Evolutionary conservation across 1,140 invertebrate species (phyloP).

Genomic region (Lordiphosa stackelbergi): DNA sequence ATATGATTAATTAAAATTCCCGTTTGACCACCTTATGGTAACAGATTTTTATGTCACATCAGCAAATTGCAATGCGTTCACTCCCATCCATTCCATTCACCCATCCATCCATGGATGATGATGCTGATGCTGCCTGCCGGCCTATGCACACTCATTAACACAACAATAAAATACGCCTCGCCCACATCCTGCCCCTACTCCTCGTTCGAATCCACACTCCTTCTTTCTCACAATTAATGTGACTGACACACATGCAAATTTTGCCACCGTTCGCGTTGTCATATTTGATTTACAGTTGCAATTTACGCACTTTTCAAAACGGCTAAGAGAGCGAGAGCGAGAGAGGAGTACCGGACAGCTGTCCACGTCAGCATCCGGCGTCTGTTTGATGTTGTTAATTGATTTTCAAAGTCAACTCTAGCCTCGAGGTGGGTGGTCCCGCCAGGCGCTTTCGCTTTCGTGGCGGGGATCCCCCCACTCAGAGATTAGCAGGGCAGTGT

Average conservation of each 20-base stretch:
- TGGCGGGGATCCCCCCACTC: slow-evolving; percentile 50
- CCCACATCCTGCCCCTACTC: slow-evolving; percentile 1
- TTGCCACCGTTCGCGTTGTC: slow-evolving; percentile 66
- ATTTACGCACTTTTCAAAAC: slow-evolving; percentile 66
- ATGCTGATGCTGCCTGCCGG: slow-evolving; percentile 7
- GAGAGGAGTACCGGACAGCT: slow-evolving; percentile 48
- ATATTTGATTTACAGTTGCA: slow-evolving; percentile 77
- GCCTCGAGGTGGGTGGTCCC: not conserved
- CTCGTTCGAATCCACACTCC: not conserved
- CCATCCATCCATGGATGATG: slow-evolving; percentile 2
- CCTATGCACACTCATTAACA: slow-evolving; percentile 72
- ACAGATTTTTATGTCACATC: slow-evolving; percentile 73
- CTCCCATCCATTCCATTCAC: too few relatives aligned
- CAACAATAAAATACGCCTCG: slow-evolving; percentile 63
- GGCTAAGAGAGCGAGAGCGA: slow-evolving; percentile 3
- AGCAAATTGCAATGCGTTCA: slow-evolving; percentile 47
- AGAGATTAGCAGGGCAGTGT: slow-evolving; percentile 69
- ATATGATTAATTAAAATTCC: slow-evolving; percentile 62
- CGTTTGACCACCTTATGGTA: slow-evolving; percentile 31
- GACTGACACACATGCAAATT: slow-evolving; percentile 75
- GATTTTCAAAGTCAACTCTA: slow-evolving; percentile 73
- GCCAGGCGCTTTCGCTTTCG: not conserved
- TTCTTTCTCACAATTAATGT: slow-evolving; percentile 57
- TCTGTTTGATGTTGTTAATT: slow-evolving; percentile 77
- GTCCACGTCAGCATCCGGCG: slow-evolving; percentile 69